Base-by-base conservation (phyloP, 2,113 vertebrate species). In the Oriolus oriolus region DNA sequence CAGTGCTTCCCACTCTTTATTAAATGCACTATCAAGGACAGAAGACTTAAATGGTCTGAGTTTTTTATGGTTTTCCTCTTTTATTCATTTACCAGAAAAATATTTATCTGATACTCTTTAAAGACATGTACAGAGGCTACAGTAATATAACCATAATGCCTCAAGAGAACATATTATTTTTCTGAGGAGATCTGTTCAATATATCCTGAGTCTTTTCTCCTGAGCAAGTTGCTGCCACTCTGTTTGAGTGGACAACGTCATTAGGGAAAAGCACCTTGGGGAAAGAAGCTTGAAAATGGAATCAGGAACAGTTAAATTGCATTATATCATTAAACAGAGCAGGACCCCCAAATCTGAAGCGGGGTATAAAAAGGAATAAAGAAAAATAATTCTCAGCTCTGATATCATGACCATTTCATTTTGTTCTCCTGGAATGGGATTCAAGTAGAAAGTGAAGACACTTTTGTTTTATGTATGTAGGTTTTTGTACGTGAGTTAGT, bases 401-500 rank as follows among this genome's bases (percentile, higher is more conserved):
- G 61, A 78, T 19, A 82, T n/a, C 8, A n/a, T 10, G 17, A 14
- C 8, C 16, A 73, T 49, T 85, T 74, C 7, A 37, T 45, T 88
- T 64, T 77, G 8, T 24, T 74, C 16, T 77, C 28, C 63, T 77
- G 35, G 26, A 85, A 77, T 14, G 15, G 24, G 21, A 95, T 74
- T 79, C 23, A 75, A 54, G 19, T n/a, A 54, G 53, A 82, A 87
- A 70, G 21, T 47, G 56, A 70, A 63, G 39, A 59, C 3, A 26
- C 8, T 59, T 80, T 20, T 56, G 11, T 3, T 23, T 37, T 18
- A 21, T n/a, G 9, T 22, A 26, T 8, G n/a, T 30, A 60, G 19
- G 8, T 57, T 70, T 81, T 74, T 10, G 3, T 15, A 59, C 0
- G 0, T 50, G 19, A 87, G 2, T 22, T 61, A 37, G 10, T 57